phyloP scores from a whole-genome alignment of 2,888 invertebrate genomes.

The Rotaria magnacalcarata region DNA sequence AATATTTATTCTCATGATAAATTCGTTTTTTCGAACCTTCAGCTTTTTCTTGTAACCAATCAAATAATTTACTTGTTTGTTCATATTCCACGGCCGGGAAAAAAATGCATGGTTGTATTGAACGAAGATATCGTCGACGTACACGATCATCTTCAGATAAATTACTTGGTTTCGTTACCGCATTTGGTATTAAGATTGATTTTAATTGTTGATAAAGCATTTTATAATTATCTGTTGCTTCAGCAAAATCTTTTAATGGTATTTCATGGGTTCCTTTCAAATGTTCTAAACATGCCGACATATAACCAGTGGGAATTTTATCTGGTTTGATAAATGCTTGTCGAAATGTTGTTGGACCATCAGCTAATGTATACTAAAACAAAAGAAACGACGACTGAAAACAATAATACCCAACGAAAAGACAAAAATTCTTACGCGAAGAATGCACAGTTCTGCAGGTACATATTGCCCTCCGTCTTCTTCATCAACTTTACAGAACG shows the following conservation, averaged over 20 bases:
- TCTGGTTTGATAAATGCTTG: slow-evolving; percentile 23
- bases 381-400: not conserved
- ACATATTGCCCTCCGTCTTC: slow-evolving; percentile 28
- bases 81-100: slow-evolving; percentile 12
- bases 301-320: slow-evolving; percentile 21
- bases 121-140: not conserved
- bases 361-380: slow-evolving; percentile 14
- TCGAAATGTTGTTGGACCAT: not conserved
- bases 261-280: slow-evolving; percentile 1
- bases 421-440: not conserved
- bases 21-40: not conserved
- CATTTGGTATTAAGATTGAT: not conserved
- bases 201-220: not conserved
- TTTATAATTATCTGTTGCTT: slow-evolving; percentile 14
- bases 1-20: not conserved
- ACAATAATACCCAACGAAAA: not conserved
- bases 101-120: slow-evolving; percentile 5
- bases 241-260: slow-evolving; percentile 24
- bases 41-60: slow-evolving; percentile 34
- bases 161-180: not conserved
- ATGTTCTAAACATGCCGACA: slow-evolving; percentile 1
- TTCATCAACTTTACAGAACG: slow-evolving; percentile 28
- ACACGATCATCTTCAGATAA: not conserved
- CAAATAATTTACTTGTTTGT: not conserved
- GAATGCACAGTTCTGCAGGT: not conserved